These are phyloP conservation scores for Tragelaphus imberbis DNA, from an alignment of 2,113 vertebrate species.

Conservation along the genomic window DNA sequence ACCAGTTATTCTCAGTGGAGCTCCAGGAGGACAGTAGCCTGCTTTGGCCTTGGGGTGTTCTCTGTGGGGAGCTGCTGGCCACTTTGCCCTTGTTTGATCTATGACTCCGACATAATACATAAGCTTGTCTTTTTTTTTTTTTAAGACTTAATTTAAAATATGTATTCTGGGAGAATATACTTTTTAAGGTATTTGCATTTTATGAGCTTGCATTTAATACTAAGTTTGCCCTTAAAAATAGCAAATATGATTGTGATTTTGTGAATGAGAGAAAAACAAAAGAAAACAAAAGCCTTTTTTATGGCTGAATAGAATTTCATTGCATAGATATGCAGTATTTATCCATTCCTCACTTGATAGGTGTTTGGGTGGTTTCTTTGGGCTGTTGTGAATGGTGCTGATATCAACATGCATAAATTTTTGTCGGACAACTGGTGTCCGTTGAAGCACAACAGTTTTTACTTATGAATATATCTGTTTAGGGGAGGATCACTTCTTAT, in stretches of 20 bases:
- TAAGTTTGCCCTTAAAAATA: conserved; percentile 68
- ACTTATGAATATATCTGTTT: background rate
- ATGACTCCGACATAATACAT: conserved; percentile 8
- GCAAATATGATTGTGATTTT: conserved; percentile 69
- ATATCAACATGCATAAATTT: background rate
- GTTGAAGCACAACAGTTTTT: background rate
- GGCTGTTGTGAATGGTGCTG: background rate
- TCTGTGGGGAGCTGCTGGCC: conserved; percentile 27
- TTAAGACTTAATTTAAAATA: conserved; percentile 74
- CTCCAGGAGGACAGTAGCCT: conserved; percentile 31
- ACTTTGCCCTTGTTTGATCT: background rate
- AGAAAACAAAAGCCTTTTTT: background rate
- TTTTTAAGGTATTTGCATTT: conserved; percentile 78
- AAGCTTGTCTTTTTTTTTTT: conserved; percentile 50
- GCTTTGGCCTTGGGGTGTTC: background rate
- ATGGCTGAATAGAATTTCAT: background rate
- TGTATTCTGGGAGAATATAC: conserved; percentile 75
- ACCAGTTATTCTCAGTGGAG: background rate
- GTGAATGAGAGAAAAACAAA: conserved; percentile 42
- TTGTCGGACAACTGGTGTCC: background rate
- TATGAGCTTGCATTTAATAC: conserved; percentile 69
- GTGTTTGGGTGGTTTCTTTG: background rate
- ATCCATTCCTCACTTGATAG: background rate
- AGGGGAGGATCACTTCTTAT: background rate
- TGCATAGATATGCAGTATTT: background rate